Base-by-base conservation (phyloP, 2,888 invertebrate genomes). In the Furcula furcula region DNA sequence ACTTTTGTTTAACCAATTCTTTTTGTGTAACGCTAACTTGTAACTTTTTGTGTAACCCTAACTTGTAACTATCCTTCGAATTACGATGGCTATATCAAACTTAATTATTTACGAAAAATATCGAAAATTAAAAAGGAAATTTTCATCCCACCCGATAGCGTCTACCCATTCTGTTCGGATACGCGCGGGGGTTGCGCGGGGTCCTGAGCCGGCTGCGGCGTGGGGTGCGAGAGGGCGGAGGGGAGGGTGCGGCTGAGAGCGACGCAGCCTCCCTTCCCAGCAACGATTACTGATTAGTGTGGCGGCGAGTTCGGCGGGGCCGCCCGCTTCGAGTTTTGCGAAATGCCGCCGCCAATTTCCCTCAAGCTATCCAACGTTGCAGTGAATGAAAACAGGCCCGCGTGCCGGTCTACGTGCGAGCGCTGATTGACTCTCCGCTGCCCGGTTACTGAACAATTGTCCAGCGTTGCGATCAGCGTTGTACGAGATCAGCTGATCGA, bases 281-380 rank as follows among this genome's bases (percentile, higher is more conserved):
- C 89, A 89, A 89, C 89, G 89, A 89, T 89, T 89, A 89, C 89
- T 89, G 89, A 89, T 89, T 89, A 89, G 89, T 89, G 82, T 83
- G 82, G 79, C 83, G 82, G 83, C 76, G 81, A 65, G 78, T 70
- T 75, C 75, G 84, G 83, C 78, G 74, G 72, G 74, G 70, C 68
- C 73, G 77, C 75, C 74, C 81, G 84, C 75, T 67, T 65, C 52
- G 57, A 62, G 65, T 60, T 11, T 68, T 68, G 58, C 60, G 60
- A 54, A 42, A 76, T 76, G 82, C 76, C 78, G 72, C 76, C 80
- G 68, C 74, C 73, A 66, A 58, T 56, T 46, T 58, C 60, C 46
- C 39, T 26, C 3, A 34, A 26, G 52, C 40, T 43, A 46, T 53
- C 39, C 46, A 40, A 40, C 41, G 36, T 32, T 40, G 41, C 46